These are phyloP conservation scores for Carcinoscorpius rotundicauda DNA, from an alignment of 1,140 invertebrate species.

Conservation along the genomic window DNA sequence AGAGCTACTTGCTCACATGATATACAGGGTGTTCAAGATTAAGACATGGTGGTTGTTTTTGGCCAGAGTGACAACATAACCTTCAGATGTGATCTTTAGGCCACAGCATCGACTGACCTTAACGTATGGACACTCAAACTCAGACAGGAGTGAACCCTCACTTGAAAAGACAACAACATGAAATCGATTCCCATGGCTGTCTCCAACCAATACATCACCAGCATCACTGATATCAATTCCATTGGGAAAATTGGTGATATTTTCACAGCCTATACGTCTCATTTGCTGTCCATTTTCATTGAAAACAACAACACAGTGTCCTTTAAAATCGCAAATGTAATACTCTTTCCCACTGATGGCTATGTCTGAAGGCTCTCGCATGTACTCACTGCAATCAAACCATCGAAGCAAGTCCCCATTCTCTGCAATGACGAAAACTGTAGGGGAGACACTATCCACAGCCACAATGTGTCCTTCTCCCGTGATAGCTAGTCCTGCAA, in stretches of 20 bases:
- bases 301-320: conserved; percentile 92
- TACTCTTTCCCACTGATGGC: conserved; percentile 87
- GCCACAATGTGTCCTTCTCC: conserved; percentile 82
- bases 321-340: conserved; percentile 96
- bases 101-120: conserved; percentile 96
- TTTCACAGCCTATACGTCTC: conserved; percentile 85
- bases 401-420: conserved; percentile 77
- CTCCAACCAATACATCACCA: conserved; percentile 89
- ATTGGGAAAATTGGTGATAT: conserved; percentile 91
- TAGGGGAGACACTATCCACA: conserved; percentile 93
- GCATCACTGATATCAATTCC: conserved; percentile 94
- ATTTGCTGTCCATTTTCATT: conserved; percentile 80
- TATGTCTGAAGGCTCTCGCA: conserved; percentile 93
- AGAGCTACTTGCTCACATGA: conserved; percentile 35
- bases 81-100: conserved; percentile 89
- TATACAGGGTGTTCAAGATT: conserved; percentile 87
- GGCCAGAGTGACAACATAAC: conserved; percentile 89
- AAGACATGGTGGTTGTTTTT: conserved; percentile 98
- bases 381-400: conserved; percentile 94
- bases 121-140: conserved; percentile 92
- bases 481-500: conserved; percentile 87
- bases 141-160: conserved; percentile 72
- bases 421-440: conserved; percentile 87
- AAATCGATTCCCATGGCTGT: conserved; percentile 94
- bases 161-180: conserved; percentile 87